These are phyloP conservation scores for Limanda limanda DNA, from an alignment of 2,113 vertebrate species.

Conservation along the genomic window DNA sequence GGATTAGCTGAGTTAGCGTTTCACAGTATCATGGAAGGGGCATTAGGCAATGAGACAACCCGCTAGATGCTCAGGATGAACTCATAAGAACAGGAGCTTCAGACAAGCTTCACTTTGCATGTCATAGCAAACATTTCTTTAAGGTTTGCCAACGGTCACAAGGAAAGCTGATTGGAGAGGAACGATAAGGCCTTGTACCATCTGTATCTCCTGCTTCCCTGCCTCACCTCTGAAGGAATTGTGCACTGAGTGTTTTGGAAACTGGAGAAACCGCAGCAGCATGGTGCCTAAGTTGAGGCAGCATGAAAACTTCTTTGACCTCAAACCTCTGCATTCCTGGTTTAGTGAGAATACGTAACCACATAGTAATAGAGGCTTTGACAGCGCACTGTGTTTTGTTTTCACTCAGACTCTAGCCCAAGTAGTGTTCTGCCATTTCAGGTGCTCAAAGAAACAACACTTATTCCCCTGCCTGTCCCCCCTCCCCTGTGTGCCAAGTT, in stretches of 20 bases:
- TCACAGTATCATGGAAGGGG: conserved; percentile 42
- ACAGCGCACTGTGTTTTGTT: conserved; percentile 27
- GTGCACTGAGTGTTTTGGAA: conserved; percentile 67
- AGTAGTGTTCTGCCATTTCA: conserved; percentile 52
- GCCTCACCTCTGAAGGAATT: conserved; percentile 45
- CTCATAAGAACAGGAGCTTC: neutral
- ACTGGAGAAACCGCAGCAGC: conserved; percentile 64
- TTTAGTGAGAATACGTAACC: conserved; percentile 64
- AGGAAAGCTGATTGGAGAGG: neutral
- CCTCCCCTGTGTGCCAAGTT: conserved; percentile 21
- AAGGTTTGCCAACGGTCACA: neutral
- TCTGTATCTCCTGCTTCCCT: conserved; percentile 17
- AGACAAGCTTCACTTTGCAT: conserved; percentile 9
- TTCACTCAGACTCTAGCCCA: conserved; percentile 19
- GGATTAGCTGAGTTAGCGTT: conserved; percentile 70
- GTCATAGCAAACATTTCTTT: neutral
- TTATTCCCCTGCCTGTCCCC: neutral
- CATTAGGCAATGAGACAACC: conserved; percentile 48
- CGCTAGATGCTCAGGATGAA: conserved; percentile 39
- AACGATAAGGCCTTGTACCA: conserved; percentile 5
- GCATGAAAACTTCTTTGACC: conserved; percentile 68
- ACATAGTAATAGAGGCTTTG: conserved; percentile 44
- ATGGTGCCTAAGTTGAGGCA: conserved; percentile 64
- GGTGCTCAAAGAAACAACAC: conserved; percentile 57
- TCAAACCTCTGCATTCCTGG: conserved; percentile 71